Conservation (phyloP, 2,888 invertebrate genomes). For the Nomada goodeniana region DNA sequence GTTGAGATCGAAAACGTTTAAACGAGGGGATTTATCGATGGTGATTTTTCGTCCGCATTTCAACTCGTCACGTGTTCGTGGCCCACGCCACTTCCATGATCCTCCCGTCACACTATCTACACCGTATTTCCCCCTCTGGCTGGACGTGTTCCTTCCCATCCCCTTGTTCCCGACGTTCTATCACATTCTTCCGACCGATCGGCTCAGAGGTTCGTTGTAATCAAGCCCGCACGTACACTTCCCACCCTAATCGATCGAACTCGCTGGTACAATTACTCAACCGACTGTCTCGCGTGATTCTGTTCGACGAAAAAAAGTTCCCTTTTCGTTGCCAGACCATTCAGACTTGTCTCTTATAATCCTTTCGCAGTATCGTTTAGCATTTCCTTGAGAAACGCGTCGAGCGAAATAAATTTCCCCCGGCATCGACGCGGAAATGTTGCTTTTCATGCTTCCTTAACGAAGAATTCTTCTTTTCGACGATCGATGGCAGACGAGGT, state of each 20-base stretch:
- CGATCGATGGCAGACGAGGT: too few relatives aligned
- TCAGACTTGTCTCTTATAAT: not conserved
- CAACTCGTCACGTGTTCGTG: not conserved
- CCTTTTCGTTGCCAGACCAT: slow-evolving; percentile 5
- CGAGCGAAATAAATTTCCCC: not conserved
- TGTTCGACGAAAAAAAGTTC: slow-evolving; percentile 34
- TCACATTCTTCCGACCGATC: slow-evolving; percentile 70
- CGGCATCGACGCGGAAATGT: too few relatives aligned
- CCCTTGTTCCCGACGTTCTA: slow-evolving; percentile 37
- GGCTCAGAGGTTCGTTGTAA: slow-evolving; percentile 64
- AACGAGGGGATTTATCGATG: too few relatives aligned
- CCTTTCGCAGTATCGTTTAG: not conserved
- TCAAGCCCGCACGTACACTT: slow-evolving; percentile 65
- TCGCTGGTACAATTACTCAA: slow-evolving; percentile 56
- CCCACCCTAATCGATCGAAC: slow-evolving; percentile 61
- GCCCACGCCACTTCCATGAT: slow-evolving; percentile 1
- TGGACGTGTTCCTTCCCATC: slow-evolving; percentile 41
- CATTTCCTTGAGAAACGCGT: not conserved
- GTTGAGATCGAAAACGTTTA: too few relatives aligned
- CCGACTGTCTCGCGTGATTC: slow-evolving; percentile 57
- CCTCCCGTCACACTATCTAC: slow-evolving; percentile 38
- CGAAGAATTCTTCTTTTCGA: too few relatives aligned
- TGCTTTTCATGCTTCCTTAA: too few relatives aligned
- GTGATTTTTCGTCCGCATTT: not conserved
- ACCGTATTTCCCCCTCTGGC: slow-evolving; percentile 48